Evolutionary conservation across 1,140 invertebrate species (phyloP), one percentile per base, ranked within the genome.

Genomic region (Diabrotica virgifera): DNA sequence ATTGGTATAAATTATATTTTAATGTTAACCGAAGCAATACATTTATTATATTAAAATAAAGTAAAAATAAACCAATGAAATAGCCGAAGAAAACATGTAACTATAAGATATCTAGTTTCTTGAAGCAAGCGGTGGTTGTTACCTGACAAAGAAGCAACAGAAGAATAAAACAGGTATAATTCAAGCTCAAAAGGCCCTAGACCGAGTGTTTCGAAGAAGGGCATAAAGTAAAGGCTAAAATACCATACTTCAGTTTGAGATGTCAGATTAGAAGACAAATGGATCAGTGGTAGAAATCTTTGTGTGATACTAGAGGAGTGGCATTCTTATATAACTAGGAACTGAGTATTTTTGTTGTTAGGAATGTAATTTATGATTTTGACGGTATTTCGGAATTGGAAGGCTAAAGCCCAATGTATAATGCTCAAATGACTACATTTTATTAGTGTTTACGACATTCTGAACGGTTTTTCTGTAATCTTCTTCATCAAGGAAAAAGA

Each of bases 251-350:
- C 58, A 50, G 38, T 13, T 50, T 36, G 14, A 59, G 37, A 59
- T 59, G 58, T 59, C 58, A 59, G 58, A 24, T 59, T 59, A 51
- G 58, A 59, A 59, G 58, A 59, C 58, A 59, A 59, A 59, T 59
- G 58, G 46, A 51, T 50, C 58, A 50, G 58, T 9, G 58, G 37
- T 46, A 10, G 37, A 59, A 59, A 59, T 51, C 58, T 59, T 24
- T 51, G 58, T 59, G 40, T 59, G 58, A 59, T 59, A 46, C 40
- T 13, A 12, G 36, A 57, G 55, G 55, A 57, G 55, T 57, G 55
- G 24, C 55, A 36, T 12, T 57, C 35, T 57, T 40, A 57, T 57
- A 57, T 36, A 57, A 57, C 55, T 37, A 36, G 55, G 5, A 57
- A 57, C 36, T 12, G 36, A 36, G 37, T 57, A 57, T 57, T 57